Evolutionary conservation across 2,113 vertebrate genomes (phyloP).

Genomic region (Indicator indicator): DNA sequence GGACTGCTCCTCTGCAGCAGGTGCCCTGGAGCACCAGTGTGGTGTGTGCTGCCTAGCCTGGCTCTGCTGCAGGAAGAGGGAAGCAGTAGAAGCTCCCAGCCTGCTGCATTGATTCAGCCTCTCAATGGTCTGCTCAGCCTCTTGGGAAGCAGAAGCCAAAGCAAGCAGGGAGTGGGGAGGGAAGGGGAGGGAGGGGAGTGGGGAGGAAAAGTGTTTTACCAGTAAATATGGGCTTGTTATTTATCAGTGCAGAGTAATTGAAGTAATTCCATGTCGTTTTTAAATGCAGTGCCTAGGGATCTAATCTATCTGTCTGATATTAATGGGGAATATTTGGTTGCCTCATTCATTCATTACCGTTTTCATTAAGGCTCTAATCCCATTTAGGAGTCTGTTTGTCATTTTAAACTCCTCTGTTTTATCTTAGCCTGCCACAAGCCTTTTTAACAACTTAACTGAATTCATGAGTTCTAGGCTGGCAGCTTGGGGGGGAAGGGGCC

Average conservation of each 20-base stretch:
- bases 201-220: not conserved
- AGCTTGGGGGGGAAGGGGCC: conserved; percentile 20
- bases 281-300: conserved; percentile 67
- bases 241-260: conserved; percentile 74
- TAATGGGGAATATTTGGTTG: conserved; percentile 74
- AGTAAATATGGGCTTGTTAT: conserved; percentile 61
- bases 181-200: not conserved
- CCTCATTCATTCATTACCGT: conserved; percentile 74
- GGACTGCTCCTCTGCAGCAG: not conserved
- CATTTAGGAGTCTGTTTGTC: conserved; percentile 79
- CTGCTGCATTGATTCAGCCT: not conserved
- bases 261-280: conserved; percentile 73
- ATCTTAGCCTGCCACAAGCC: conserved; percentile 68
- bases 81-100: not conserved
- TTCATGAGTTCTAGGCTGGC: conserved; percentile 47
- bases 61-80: not conserved
- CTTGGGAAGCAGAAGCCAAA: conserved; percentile 9
- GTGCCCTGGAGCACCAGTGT: not conserved
- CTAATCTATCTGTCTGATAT: conserved; percentile 76
- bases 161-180: not conserved
- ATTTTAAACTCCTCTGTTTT: conserved; percentile 77
- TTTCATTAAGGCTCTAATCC: conserved; percentile 78
- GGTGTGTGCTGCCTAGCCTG: not conserved
- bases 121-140: not conserved
- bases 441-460: conserved; percentile 54